These are phyloP conservation scores for Gryllus longicercus DNA, from an alignment of 2,888 invertebrate genomes.

Conservation along the genomic window DNA sequence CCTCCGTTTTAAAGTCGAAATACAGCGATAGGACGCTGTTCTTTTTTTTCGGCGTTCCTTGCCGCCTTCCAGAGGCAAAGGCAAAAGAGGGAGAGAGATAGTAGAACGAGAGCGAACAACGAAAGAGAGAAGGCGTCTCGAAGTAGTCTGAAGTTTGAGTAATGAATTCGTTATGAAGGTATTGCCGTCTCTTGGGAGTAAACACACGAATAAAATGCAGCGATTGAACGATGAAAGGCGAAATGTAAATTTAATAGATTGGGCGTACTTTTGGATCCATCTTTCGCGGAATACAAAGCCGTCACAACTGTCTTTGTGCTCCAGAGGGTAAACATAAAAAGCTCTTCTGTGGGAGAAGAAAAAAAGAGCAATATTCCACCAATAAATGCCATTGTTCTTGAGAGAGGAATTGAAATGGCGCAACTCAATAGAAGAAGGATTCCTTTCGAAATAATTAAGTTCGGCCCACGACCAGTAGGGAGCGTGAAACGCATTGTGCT, in stretches of 20 bases:
- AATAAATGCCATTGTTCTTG: no score
- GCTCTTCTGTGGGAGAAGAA: no score
- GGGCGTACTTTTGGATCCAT: neutral
- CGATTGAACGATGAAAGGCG: neutral
- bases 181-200: neutral
- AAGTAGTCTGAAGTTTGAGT: constrained; percentile 2
- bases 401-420: no score
- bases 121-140: no score
- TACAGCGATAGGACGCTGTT: neutral
- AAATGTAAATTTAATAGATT: constrained; percentile 17
- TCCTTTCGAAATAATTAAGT: no score
- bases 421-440: no score
- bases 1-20: constrained; percentile 8
- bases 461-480: no score
- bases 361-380: no score
- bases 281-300: no score
- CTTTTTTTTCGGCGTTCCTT: neutral
- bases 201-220: constrained; percentile 9
- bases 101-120: neutral
- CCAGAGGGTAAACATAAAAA: no score
- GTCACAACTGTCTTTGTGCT: no score
- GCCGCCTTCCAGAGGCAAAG: neutral
- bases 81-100: neutral
- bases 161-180: constrained; percentile 8
- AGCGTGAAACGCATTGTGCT: no score